Evolutionary conservation across 2,797 vertebrate species (phyloP).

Genomic region (Anguilla obscura): DNA sequence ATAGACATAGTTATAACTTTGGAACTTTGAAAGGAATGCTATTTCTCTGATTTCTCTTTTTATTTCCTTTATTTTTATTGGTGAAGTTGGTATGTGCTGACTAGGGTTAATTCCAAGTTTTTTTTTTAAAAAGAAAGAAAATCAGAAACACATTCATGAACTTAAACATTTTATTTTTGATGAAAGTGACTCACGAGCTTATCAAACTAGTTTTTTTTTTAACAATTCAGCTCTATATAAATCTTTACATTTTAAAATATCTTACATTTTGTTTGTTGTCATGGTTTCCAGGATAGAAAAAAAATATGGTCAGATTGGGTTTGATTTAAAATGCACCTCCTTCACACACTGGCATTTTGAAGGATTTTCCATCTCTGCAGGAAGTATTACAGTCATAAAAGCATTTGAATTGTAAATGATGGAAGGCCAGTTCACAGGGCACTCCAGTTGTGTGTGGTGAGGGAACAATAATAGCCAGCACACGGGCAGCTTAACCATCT

Average conservation of each 20-base stretch:
- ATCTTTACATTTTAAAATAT: neutral
- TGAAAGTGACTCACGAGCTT: neutral
- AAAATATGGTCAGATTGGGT: neutral
- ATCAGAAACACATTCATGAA: neutral
- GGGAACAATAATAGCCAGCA: slow-evolving; percentile 43
- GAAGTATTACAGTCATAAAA: slow-evolving; percentile 47
- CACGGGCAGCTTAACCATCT: slow-evolving; percentile 41
- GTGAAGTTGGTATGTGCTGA: neutral
- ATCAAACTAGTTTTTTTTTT: neutral
- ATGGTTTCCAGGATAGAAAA: neutral
- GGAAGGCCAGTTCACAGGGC: slow-evolving; percentile 42
- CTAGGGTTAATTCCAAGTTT: neutral
- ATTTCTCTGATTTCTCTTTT: neutral
- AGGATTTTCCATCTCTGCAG: slow-evolving; percentile 49
- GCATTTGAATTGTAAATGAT: slow-evolving; percentile 60
- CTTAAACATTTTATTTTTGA: neutral
- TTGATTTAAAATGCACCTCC: slow-evolving; percentile 15
- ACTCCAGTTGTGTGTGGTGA: slow-evolving; percentile 40
- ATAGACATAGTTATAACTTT: neutral
- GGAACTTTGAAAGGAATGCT: neutral
- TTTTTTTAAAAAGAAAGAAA: neutral
- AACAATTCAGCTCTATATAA: neutral
- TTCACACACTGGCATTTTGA: slow-evolving; percentile 31
- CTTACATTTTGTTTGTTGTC: neutral
- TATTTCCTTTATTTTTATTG: neutral